A percentile compares a stretch with the other conserved stretches of the same genome.
Evolutionary conservation across 2,797 vertebrate species (phyloP).

Genomic region (Peromyscus aztecus): DNA sequence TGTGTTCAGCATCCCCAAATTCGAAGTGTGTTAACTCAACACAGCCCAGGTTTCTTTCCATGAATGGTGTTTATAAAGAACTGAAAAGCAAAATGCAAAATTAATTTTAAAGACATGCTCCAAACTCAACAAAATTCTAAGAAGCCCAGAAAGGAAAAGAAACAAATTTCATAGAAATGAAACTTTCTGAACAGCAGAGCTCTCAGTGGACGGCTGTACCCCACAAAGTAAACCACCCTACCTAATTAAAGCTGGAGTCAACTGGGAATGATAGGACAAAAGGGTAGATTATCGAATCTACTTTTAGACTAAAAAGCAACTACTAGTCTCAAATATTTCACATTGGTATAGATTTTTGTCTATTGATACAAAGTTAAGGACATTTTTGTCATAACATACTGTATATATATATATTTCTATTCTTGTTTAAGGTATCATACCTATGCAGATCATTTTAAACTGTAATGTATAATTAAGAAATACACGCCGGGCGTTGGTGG

Average conservation of each 20-base stretch:
- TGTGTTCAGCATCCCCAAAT: background rate
- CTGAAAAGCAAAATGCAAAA: background rate
- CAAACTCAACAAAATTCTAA: background rate
- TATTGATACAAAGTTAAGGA: background rate
- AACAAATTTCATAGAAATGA: background rate
- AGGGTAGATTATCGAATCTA: background rate
- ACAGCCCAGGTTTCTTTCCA: background rate
- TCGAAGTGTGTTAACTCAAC: background rate
- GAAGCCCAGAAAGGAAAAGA: background rate
- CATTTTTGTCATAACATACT: background rate
- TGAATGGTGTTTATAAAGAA: background rate
- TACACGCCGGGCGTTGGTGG: no score
- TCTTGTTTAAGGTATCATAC: background rate
- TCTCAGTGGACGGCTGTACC: background rate
- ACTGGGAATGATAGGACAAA: background rate
- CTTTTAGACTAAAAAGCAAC: background rate
- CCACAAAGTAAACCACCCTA: background rate
- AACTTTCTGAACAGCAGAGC: constrained; percentile 24
- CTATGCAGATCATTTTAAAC: background rate
- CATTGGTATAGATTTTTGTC: background rate
- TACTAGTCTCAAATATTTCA: background rate
- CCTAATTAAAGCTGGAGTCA: background rate
- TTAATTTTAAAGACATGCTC: background rate
- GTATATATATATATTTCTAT: background rate
- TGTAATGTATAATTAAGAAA: background rate